Conservation (phyloP, 2,797 vertebrate species). For the Sebastes vulpes region DNA sequence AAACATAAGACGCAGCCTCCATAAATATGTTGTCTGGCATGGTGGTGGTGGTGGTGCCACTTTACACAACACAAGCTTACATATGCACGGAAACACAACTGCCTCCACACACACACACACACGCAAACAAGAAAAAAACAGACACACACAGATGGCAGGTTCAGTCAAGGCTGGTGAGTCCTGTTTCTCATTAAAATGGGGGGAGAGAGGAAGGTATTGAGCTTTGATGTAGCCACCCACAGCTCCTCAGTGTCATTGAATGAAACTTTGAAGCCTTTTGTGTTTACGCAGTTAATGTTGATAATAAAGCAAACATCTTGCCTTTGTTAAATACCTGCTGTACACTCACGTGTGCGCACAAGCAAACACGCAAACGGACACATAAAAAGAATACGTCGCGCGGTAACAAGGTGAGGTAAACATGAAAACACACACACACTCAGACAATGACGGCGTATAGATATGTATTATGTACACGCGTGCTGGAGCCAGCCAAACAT, state of each 20-base stretch:
- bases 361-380: constrained; percentile 25
- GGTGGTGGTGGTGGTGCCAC: constrained; percentile 52
- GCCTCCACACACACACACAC: constrained; percentile 21
- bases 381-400: constrained; percentile 58
- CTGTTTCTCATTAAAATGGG: constrained; percentile 88
- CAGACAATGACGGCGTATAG: constrained; percentile 41
- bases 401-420: constrained; percentile 55
- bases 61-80: constrained; percentile 61
- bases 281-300: constrained; percentile 82
- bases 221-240: constrained; percentile 91
- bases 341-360: neutral
- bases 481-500: constrained; percentile 16
- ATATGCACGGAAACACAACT: constrained; percentile 56
- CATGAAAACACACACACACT: constrained; percentile 53
- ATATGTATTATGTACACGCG: constrained; percentile 25
- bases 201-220: constrained; percentile 79
- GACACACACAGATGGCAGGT: constrained; percentile 85
- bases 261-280: constrained; percentile 84
- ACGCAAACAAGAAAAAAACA: constrained; percentile 42
- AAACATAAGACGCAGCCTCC: constrained; percentile 69
- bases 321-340: constrained; percentile 85
- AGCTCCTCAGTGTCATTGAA: constrained; percentile 85
- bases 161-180: constrained; percentile 88
- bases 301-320: constrained; percentile 88
- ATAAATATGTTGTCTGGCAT: constrained; percentile 78